Evolutionary conservation across 2,888 invertebrate species (phyloP), one percentile per base, ranked within the genome.

Genomic region (Tipula unca): DNA sequence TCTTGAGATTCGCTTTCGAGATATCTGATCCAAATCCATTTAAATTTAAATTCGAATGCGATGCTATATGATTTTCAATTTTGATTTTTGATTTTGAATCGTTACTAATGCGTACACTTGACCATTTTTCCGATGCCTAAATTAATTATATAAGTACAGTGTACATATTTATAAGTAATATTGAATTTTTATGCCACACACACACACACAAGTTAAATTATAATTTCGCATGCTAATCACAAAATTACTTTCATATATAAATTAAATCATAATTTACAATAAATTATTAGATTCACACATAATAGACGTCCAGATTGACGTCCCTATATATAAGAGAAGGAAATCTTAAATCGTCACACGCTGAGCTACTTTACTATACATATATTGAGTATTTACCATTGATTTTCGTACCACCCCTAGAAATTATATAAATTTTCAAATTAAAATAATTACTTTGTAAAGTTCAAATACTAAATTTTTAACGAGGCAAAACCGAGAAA

Each of bases 71-170:
- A 88, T 89, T 89, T 88, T 89, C 89, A 85, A 89, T 87, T 88
- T 87, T 88, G 42, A 88, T 87, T 88, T 88, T 88, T 87, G 88
- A 88, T 87, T 88, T 89, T 82, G 88, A 88, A 86, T 89, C 89
- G 85, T 88, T 87, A 87, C 88, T 88, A 86, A 88, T 87, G 14
- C 88, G 88, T 86, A 89, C 88, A 87, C 89, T 89, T 85, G 89
- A 88, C 89, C 89, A 89, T 87, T 89, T 89, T 87, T 89, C 89
- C 85, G 88, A 87, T 85, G 88, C 88, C 88, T 88, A 69, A 10
- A 69, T 69, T 54, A 54, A 69, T 48, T 6, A 48, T n/a, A 48
- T 4, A n/a, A n/a, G 17, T 48, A 48, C 48, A 48, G 48, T 17
- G 48, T 48, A 48, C 48, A 48, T 39, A 13, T 39, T 39, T 17